Conservation (phyloP, 2,888 invertebrate species). For the Sicus ferrugineus region DNA sequence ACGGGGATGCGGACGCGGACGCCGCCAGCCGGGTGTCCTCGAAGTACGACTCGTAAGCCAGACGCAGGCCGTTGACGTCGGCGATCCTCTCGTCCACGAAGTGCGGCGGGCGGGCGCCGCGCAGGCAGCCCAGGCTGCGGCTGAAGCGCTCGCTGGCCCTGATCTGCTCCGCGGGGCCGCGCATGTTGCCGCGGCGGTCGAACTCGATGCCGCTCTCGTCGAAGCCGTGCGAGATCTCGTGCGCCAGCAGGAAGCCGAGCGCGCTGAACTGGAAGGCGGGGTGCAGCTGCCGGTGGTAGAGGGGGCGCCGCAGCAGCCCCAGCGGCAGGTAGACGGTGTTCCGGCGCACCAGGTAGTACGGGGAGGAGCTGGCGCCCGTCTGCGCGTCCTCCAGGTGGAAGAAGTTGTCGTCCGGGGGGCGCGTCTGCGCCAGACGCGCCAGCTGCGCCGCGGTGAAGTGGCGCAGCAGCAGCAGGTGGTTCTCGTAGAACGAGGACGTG, state of each 20-base stretch:
- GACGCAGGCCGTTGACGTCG: slow-evolving; percentile 43
- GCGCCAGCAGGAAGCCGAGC: slow-evolving; percentile 44
- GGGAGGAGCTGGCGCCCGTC: slow-evolving; percentile 40
- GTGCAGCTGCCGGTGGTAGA: slow-evolving; percentile 38
- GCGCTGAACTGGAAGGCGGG: slow-evolving; percentile 43
- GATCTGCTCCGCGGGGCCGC: slow-evolving; percentile 23
- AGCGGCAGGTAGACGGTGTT: slow-evolving; percentile 42
- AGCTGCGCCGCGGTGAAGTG: slow-evolving; percentile 33
- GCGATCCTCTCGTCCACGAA: slow-evolving; percentile 43
- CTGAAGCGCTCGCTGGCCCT: slow-evolving; percentile 29
- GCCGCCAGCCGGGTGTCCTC: background rate
- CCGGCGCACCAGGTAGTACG: slow-evolving; percentile 39
- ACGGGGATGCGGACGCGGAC: background rate
- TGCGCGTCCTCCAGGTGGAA: slow-evolving; percentile 34
- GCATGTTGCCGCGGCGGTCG: slow-evolving; percentile 33
- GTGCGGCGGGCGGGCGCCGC: background rate
- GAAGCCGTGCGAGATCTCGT: slow-evolving; percentile 45
- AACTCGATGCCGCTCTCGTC: slow-evolving; percentile 41
- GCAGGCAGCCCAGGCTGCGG: slow-evolving; percentile 8
- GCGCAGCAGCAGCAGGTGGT: slow-evolving; percentile 39
- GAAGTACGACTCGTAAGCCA: slow-evolving; percentile 43
- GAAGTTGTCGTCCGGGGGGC: slow-evolving; percentile 14
- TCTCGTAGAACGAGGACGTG: slow-evolving; percentile 37
- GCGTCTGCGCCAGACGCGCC: background rate
- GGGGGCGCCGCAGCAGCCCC: slow-evolving; percentile 40